Evolutionary conservation across 2,888 invertebrate genomes (phyloP).

Genomic region (Andrena camellia): DNA sequence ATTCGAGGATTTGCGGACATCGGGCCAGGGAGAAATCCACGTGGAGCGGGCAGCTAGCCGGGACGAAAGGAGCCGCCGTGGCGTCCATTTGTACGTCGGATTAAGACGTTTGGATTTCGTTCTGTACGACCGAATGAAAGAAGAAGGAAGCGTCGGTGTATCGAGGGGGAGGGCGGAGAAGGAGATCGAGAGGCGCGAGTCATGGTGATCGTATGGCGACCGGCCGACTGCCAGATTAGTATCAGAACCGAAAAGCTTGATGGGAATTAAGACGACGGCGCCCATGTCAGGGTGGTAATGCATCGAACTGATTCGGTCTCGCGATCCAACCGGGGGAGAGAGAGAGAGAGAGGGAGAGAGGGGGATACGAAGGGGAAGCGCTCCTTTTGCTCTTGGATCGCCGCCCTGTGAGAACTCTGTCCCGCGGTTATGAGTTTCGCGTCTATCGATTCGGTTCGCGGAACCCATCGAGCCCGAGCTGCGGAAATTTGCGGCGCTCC

Average conservation of each 20-base stretch:
- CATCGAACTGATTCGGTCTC: slow-evolving; percentile 62
- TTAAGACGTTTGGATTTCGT: slow-evolving; percentile 73
- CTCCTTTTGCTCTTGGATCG: slow-evolving; percentile 22
- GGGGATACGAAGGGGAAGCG: neutral
- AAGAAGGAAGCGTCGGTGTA: slow-evolving; percentile 26
- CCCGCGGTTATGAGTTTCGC: neutral
- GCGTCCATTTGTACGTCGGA: slow-evolving; percentile 71
- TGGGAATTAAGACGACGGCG: slow-evolving; percentile 72
- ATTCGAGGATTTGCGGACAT: slow-evolving; percentile 57
- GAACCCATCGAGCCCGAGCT: neutral
- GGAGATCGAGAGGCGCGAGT: slow-evolving; percentile 49
- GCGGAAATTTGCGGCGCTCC: neutral
- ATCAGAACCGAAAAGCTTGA: slow-evolving; percentile 70
- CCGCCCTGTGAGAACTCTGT: slow-evolving; percentile 23
- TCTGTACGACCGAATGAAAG: slow-evolving; percentile 53
- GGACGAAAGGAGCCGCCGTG: slow-evolving; percentile 54
- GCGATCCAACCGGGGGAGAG: slow-evolving; percentile 9
- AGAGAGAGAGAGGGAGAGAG: neutral
- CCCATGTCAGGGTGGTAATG: slow-evolving; percentile 61
- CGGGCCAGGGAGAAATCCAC: slow-evolving; percentile 22
- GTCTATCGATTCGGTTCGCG: slow-evolving; percentile 6
- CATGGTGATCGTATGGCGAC: slow-evolving; percentile 70
- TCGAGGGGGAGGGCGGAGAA: slow-evolving; percentile 17
- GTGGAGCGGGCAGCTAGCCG: slow-evolving; percentile 56
- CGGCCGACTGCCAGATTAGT: slow-evolving; percentile 75